These are phyloP conservation scores for Tetragonisca angustula DNA, from an alignment of 2,888 invertebrate genomes.

Conservation along the genomic window DNA sequence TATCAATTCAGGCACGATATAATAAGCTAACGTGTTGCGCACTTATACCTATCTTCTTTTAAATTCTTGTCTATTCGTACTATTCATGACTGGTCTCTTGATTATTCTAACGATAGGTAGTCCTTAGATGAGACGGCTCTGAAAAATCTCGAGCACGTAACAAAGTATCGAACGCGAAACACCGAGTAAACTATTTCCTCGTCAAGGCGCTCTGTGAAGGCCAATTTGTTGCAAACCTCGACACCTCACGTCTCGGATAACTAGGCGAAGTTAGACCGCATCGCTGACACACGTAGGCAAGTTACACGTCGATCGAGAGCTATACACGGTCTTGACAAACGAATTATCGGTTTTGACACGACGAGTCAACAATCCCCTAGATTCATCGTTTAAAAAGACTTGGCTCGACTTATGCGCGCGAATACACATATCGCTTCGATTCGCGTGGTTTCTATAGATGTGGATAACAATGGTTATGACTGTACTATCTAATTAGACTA, in stretches of 20 bases:
- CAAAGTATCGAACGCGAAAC: constrained; percentile 28
- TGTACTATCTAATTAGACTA: constrained; percentile 42
- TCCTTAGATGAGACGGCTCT: constrained; percentile 15
- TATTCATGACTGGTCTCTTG: constrained; percentile 31
- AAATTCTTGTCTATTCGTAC: constrained; percentile 1
- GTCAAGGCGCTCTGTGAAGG: constrained; percentile 34
- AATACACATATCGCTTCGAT: background rate
- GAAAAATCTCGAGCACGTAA: constrained; percentile 30
- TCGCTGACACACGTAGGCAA: constrained; percentile 19
- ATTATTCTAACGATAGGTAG: constrained; percentile 28
- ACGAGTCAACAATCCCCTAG: background rate
- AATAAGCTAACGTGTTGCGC: constrained; percentile 35
- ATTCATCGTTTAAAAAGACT: constrained; percentile 12
- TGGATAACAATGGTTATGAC: constrained; percentile 8
- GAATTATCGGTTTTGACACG: background rate
- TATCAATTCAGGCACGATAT: constrained; percentile 57
- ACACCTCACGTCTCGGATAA: background rate
- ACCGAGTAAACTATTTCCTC: constrained; percentile 3
- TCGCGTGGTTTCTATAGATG: background rate
- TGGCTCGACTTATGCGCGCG: background rate
- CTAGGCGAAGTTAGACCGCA: constrained; percentile 1
- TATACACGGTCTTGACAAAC: background rate
- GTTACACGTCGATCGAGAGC: constrained; percentile 3
- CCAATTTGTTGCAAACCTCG: constrained; percentile 33
- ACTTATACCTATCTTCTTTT: constrained; percentile 1